Percentiles rank a stretch among this genome's conserved stretches.
phyloP scores from a whole-genome alignment of 2,113 vertebrate genomes.

The Hepsetus odoe region DNA sequence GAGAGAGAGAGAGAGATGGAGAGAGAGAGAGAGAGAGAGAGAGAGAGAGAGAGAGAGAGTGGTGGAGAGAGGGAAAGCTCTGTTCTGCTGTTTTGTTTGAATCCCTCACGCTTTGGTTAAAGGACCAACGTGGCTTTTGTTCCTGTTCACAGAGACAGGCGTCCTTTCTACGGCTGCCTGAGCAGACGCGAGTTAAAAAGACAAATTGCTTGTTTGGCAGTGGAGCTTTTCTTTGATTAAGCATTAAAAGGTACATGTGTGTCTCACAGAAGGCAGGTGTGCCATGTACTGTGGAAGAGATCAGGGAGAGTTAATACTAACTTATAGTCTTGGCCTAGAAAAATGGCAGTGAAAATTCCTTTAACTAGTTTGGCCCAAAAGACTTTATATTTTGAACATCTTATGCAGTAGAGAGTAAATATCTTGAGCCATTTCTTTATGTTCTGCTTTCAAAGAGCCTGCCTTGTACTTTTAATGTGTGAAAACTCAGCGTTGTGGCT shows the following conservation, averaged over 20 bases:
- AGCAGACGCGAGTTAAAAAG: neutral
- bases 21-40: neutral
- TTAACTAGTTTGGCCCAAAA: no score
- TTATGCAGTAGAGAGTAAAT: no score
- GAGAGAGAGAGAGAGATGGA: neutral
- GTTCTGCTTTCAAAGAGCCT: no score
- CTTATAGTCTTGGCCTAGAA: neutral
- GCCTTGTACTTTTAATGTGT: no score
- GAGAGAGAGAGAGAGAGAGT: no score
- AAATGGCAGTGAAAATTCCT: neutral
- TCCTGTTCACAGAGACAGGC: neutral
- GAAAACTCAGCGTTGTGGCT: no score
- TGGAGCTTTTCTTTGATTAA: neutral
- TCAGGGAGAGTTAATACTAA: neutral
- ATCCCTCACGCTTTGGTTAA: neutral
- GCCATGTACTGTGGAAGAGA: neutral
- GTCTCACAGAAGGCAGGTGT: neutral
- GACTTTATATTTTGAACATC: no score
- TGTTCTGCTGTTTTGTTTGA: conserved; percentile 5
- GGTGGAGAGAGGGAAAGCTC: neutral
- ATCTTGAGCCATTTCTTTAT: no score
- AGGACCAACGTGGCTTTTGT: neutral
- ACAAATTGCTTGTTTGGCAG: neutral
- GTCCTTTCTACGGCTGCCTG: conserved; percentile 2
- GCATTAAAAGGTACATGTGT: neutral